Percentiles rank a stretch among this genome's conserved stretches.
Evolutionary conservation across 2,113 vertebrate genomes (phyloP).

Genomic region (Tyrannus savana): DNA sequence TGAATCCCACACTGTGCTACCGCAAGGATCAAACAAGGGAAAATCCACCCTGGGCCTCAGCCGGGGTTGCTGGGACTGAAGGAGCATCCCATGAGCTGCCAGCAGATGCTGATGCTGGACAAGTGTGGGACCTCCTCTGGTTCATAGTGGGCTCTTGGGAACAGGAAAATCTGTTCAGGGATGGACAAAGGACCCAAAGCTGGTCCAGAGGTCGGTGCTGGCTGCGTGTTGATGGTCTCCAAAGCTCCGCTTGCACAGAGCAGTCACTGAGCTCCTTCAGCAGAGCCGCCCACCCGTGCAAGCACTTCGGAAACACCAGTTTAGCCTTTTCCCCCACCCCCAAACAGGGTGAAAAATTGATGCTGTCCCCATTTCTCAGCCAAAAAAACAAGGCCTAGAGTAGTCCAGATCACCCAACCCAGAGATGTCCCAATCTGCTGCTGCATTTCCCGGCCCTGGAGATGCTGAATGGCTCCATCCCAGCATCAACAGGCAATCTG

Average conservation of each 20-base stretch:
- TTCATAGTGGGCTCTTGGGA: background rate
- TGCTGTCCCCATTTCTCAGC: background rate
- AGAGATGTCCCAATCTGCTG: too few species aligned
- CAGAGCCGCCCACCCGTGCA: background rate
- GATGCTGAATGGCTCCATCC: background rate
- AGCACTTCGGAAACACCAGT: too few species aligned
- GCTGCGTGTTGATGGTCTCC: background rate
- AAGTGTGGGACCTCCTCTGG: background rate
- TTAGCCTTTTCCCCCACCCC: background rate
- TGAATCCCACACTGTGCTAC: background rate
- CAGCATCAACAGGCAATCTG: background rate
- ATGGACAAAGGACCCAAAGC: background rate
- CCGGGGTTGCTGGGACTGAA: background rate
- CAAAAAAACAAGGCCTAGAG: background rate
- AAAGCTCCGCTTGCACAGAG: background rate
- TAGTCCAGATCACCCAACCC: background rate
- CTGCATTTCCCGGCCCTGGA: background rate
- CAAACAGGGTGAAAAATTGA: background rate
- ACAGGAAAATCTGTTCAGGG: background rate
- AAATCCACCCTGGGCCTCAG: background rate
- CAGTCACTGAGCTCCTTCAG: background rate
- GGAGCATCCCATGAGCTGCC: background rate
- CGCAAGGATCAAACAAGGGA: too few species aligned
- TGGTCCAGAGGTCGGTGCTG: background rate
- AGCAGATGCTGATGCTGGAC: background rate